phyloP scores from a whole-genome alignment of 2,888 invertebrate genomes.

The Argyresthia albistria region DNA sequence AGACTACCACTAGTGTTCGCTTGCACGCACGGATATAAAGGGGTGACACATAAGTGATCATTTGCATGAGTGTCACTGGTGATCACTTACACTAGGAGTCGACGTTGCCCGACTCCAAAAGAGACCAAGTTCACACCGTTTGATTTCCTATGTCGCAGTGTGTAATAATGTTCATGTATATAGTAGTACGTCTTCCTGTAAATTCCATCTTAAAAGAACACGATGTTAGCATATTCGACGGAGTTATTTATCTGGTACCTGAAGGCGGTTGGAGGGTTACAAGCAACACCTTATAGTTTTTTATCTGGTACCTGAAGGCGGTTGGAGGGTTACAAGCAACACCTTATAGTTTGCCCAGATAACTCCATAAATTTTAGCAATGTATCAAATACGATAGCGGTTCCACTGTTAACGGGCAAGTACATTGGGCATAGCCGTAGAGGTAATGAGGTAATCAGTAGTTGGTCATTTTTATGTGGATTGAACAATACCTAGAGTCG shows the following conservation, averaged over 20 bases:
- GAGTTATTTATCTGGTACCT: conserved; percentile 29
- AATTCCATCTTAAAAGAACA: conserved; percentile 47
- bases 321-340: conserved; percentile 44
- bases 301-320: conserved; percentile 31
- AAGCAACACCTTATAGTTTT: conserved; percentile 35
- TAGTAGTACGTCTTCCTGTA: conserved; percentile 69
- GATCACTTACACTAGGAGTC: no score
- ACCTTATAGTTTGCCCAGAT: conserved; percentile 52
- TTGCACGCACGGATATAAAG: no score
- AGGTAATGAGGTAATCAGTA: conserved; percentile 37
- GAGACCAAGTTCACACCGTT: not conserved
- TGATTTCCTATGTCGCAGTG: conserved; percentile 26
- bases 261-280: conserved; percentile 45
- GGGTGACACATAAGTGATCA: no score
- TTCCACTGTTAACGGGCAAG: conserved; percentile 32
- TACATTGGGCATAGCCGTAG: conserved; percentile 36
- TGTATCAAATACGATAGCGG: conserved; percentile 36
- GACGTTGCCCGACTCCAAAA: no score
- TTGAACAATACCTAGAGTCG: conserved; percentile 20
- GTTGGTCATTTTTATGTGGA: conserved; percentile 46
- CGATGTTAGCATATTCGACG: conserved; percentile 33
- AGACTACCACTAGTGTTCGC: no score
- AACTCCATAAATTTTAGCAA: conserved; percentile 37
- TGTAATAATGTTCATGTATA: conserved; percentile 38
- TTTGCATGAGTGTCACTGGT: no score